Conservation (phyloP, 2,888 invertebrate species). For the Epistrophella euchroma region DNA sequence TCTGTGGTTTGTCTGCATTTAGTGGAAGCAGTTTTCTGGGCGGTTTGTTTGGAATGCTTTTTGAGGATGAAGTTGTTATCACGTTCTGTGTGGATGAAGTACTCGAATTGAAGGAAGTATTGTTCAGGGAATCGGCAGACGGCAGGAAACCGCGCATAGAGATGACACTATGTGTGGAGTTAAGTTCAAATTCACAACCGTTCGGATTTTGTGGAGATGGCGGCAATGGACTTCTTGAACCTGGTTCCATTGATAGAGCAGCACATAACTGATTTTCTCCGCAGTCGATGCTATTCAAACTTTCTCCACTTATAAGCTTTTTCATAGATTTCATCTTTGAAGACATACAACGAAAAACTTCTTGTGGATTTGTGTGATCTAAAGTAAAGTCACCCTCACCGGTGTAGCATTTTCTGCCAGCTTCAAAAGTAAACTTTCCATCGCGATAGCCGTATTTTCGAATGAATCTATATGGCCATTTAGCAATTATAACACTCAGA, state of each 20-base stretch:
- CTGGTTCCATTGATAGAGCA: slow-evolving; percentile 91
- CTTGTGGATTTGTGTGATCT: slow-evolving; percentile 92
- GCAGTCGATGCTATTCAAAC: slow-evolving; percentile 87
- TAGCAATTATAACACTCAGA: slow-evolving; percentile 87
- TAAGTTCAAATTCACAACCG: slow-evolving; percentile 81
- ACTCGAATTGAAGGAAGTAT: slow-evolving; percentile 78
- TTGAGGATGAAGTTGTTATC: slow-evolving; percentile 71
- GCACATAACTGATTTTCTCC: slow-evolving; percentile 91
- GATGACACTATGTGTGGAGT: slow-evolving; percentile 81
- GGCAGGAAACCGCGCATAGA: slow-evolving; percentile 82
- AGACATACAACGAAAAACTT: slow-evolving; percentile 92
- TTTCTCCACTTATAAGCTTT: slow-evolving; percentile 90
- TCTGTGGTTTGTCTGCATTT: slow-evolving; percentile 75
- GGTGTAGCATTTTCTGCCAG: slow-evolving; percentile 93
- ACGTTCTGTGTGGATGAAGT: slow-evolving; percentile 59
- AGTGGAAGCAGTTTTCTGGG: slow-evolving; percentile 81
- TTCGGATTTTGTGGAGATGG: slow-evolving; percentile 85
- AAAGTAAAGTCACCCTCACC: slow-evolving; percentile 93
- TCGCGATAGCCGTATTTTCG: slow-evolving; percentile 93
- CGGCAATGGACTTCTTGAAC: slow-evolving; percentile 92
- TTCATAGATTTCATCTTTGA: slow-evolving; percentile 95
- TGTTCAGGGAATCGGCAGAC: slow-evolving; percentile 82
- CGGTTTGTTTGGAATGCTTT: slow-evolving; percentile 83
- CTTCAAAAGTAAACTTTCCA: slow-evolving; percentile 94
- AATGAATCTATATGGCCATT: slow-evolving; percentile 94